Evolutionary conservation across 2,113 vertebrate genomes (phyloP).

Genomic region (Alexandromys fortis): DNA sequence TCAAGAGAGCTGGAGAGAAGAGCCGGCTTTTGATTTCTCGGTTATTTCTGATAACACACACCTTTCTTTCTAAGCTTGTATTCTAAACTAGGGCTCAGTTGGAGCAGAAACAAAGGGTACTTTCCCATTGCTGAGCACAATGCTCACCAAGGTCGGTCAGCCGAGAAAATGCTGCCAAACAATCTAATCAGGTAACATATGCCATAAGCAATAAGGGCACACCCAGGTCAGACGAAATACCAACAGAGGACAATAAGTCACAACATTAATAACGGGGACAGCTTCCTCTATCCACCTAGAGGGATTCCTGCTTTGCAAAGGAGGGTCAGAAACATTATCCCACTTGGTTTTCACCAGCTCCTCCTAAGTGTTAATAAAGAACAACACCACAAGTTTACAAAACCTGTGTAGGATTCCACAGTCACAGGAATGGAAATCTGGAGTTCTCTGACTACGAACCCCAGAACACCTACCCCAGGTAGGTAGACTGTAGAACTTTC

Average conservation of each 20-base stretch:
- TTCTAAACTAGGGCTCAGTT: neutral
- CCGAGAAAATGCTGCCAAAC: neutral
- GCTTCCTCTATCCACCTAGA: neutral
- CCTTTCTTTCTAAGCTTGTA: neutral
- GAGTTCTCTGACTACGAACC: neutral
- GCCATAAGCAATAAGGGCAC: slow-evolving; percentile 10
- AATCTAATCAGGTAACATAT: slow-evolving; percentile 45
- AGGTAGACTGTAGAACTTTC: neutral
- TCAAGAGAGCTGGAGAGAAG: slow-evolving; percentile 13
- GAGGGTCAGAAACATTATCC: neutral
- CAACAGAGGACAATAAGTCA: neutral
- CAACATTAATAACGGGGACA: neutral
- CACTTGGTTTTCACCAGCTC: neutral
- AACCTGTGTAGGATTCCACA: neutral
- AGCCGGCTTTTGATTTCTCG: slow-evolving; percentile 13
- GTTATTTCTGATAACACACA: slow-evolving; percentile 1
- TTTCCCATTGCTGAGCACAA: slow-evolving; percentile 18
- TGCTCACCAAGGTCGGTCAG: neutral
- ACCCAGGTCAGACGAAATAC: neutral
- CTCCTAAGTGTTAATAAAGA: neutral
- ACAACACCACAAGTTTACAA: neutral
- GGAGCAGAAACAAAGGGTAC: slow-evolving; percentile 25
- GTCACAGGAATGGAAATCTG: neutral
- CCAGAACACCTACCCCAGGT: neutral
- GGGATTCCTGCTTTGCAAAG: neutral